phyloP scores from a whole-genome alignment of 2,797 vertebrate species.

The Etheostoma nigrum region DNA sequence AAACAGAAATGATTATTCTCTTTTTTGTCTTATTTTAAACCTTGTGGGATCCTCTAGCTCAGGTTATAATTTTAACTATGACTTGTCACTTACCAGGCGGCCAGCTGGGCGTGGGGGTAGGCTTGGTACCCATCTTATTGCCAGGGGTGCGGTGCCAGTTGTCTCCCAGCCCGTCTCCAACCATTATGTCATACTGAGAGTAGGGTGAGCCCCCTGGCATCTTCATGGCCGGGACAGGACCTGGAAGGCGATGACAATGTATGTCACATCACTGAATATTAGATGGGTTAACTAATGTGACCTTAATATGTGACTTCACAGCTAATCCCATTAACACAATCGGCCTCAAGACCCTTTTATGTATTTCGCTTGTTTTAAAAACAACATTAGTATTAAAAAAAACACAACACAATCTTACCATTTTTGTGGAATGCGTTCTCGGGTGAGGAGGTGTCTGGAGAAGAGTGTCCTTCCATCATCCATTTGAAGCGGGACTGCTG shows the following conservation, averaged over 20 bases:
- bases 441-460: constrained; percentile 90
- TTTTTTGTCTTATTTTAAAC: neutral
- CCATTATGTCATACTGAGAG: constrained; percentile 95
- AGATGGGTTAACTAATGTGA: constrained; percentile 39
- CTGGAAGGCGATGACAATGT: constrained; percentile 72
- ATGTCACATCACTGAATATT: constrained; percentile 35
- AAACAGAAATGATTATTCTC: neutral
- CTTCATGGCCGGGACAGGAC: constrained; percentile 94
- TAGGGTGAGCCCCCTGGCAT: constrained; percentile 94
- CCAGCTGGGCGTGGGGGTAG: constrained; percentile 93
- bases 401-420: constrained; percentile 79
- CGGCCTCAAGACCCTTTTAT: neutral
- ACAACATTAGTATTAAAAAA: neutral
- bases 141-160: constrained; percentile 98
- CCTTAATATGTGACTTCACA: constrained; percentile 17
- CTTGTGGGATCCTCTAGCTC: neutral
- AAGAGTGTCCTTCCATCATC: constrained; percentile 98
- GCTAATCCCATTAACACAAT: constrained; percentile 19
- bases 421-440: constrained; percentile 96
- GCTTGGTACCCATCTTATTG: constrained; percentile 94
- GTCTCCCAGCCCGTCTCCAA: constrained; percentile 91
- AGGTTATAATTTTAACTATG: neutral
- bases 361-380: neutral
- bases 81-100: constrained; percentile 90
- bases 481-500: constrained; percentile 98